Conservation (phyloP, 2,113 vertebrate species). For the Anhinga anhinga region DNA sequence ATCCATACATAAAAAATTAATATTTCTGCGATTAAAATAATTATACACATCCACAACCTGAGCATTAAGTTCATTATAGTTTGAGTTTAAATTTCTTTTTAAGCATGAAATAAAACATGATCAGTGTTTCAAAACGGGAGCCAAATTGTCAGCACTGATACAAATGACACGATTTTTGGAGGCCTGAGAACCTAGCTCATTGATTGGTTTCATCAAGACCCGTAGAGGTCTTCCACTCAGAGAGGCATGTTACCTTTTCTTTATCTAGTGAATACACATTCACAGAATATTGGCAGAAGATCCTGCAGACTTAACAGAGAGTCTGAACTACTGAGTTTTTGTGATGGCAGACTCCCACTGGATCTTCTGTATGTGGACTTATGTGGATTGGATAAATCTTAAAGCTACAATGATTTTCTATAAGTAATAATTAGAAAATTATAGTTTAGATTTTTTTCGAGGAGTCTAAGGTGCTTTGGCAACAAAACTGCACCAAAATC, state of each 20-base stretch:
- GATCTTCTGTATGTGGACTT: neutral
- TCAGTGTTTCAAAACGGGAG: neutral
- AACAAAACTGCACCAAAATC: neutral
- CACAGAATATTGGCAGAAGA: neutral
- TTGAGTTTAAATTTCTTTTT: neutral
- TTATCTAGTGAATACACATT: neutral
- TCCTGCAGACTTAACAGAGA: neutral
- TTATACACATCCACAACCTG: rapidly evolving
- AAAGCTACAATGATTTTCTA: neutral
- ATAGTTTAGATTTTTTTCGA: neutral
- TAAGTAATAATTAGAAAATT: neutral
- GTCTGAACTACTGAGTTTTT: neutral
- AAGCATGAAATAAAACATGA: neutral
- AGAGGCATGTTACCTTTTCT: neutral
- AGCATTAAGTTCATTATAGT: neutral
- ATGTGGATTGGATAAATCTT: neutral
- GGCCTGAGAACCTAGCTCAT: neutral
- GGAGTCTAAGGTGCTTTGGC: neutral
- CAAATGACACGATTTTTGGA: neutral
- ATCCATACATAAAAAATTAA: neutral
- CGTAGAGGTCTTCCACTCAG: neutral
- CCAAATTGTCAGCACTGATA: neutral
- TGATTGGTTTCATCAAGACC: neutral
- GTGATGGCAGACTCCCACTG: neutral
- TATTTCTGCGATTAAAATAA: neutral